Conservation (phyloP, 2,888 invertebrate genomes). For the Dolomedes plantarius region DNA sequence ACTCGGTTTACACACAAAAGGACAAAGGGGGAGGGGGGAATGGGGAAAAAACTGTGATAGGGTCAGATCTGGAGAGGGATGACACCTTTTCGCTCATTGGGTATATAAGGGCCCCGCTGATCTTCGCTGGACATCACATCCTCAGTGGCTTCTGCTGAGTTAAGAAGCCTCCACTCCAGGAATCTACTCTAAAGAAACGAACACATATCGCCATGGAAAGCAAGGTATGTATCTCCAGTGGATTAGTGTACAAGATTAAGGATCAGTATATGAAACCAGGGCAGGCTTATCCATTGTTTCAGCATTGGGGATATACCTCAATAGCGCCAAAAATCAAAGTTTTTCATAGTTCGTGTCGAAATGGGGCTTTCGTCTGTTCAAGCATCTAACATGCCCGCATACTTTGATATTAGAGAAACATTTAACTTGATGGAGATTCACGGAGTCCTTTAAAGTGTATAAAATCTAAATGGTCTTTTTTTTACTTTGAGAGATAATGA, state of each 20-base stretch:
- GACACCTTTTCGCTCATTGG: constrained; percentile 49
- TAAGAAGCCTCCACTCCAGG: constrained; percentile 25
- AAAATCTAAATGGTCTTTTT: too few relatives aligned
- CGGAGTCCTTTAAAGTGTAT: too few relatives aligned
- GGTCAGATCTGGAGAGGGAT: constrained; percentile 56
- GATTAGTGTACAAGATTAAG: background rate
- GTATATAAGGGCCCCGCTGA: constrained; percentile 54
- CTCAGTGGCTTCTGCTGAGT: constrained; percentile 31
- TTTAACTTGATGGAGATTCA: too few relatives aligned
- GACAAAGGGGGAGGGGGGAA: constrained; percentile 3
- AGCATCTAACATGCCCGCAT: too few relatives aligned
- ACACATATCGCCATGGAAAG: constrained; percentile 43
- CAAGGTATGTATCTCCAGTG: constrained; percentile 44
- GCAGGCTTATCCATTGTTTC: background rate
- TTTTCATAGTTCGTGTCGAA: too few relatives aligned
- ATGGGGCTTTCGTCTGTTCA: too few relatives aligned
- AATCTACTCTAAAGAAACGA: constrained; percentile 9
- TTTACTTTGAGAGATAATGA: too few relatives aligned
- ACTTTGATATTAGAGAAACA: too few relatives aligned
- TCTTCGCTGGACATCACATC: constrained; percentile 47
- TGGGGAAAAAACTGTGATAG: constrained; percentile 49
- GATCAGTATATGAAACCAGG: background rate
- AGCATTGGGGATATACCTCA: background rate
- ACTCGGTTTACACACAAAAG: constrained; percentile 42
- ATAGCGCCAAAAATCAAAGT: too few relatives aligned